phyloP scores from a whole-genome alignment of 2,113 vertebrate species.

The Dunckerocampus dactyliophorus region DNA sequence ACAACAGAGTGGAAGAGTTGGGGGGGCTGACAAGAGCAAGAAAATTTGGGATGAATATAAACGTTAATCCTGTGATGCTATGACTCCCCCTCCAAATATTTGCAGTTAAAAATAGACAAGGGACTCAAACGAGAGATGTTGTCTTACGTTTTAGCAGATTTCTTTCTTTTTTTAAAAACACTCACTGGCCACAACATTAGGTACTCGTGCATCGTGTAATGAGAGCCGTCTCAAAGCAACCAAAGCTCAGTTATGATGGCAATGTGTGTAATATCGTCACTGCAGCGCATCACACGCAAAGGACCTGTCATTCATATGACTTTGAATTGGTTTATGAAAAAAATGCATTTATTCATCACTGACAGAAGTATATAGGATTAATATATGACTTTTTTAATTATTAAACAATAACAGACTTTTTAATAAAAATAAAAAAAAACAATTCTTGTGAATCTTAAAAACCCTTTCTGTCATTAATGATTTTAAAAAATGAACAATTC shows the following conservation, averaged over 20 bases:
- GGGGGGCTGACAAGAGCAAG: conserved; percentile 8
- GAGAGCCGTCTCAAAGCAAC: neutral
- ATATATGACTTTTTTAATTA: too few relatives aligned
- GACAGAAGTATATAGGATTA: too few relatives aligned
- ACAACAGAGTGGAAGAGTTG: conserved; percentile 23
- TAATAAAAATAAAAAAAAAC: too few relatives aligned
- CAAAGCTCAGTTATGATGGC: neutral
- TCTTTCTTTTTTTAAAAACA: neutral
- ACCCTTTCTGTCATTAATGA: too few relatives aligned
- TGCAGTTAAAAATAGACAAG: neutral
- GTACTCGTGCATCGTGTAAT: neutral
- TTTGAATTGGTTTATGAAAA: too few relatives aligned
- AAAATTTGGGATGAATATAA: conserved; percentile 3
- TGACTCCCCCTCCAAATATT: conserved; percentile 12
- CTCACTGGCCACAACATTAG: neutral
- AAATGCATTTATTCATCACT: too few relatives aligned
- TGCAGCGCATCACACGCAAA: too few relatives aligned
- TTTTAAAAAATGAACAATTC: too few relatives aligned
- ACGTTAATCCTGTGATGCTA: conserved; percentile 24
- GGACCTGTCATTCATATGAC: too few relatives aligned
- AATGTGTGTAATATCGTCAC: too few relatives aligned
- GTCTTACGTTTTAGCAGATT: neutral
- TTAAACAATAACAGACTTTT: too few relatives aligned
- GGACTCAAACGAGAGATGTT: neutral
- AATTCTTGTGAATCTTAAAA: too few relatives aligned